Evolutionary conservation across 1,140 invertebrate genomes (phyloP).

Genomic region (Phortica variegata): DNA sequence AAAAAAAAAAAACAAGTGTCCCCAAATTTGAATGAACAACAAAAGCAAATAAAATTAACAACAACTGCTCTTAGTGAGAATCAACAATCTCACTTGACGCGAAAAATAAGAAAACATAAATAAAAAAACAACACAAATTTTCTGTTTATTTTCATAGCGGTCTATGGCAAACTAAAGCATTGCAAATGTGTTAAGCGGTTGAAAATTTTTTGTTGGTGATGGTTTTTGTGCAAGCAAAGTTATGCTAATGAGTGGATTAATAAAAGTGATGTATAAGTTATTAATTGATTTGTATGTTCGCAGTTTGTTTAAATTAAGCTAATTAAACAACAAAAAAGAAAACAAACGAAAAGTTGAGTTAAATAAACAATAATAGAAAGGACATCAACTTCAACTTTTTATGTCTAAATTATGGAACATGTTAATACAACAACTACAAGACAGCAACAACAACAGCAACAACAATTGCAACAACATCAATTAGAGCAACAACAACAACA

Average conservation of each 20-base stretch:
- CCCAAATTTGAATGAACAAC: conserved; percentile 24
- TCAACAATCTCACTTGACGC: conserved; percentile 20
- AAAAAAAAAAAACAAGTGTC: conserved; percentile 34
- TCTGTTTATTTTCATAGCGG: too few relatives aligned
- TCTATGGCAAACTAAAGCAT: too few relatives aligned
- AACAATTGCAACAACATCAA: conserved; percentile 38
- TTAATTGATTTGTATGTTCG: conserved; percentile 1
- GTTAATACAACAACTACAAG: conserved; percentile 43
- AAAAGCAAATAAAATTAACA: conserved; percentile 34
- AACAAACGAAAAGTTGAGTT: conserved; percentile 2
- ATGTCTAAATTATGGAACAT: conserved; percentile 54
- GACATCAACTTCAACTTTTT: conserved; percentile 18
- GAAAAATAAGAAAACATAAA: too few relatives aligned
- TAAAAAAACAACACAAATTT: too few relatives aligned
- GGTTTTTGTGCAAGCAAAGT: too few relatives aligned
- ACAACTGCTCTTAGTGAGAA: conserved; percentile 25
- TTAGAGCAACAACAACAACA: conserved; percentile 45
- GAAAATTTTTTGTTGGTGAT: too few relatives aligned
- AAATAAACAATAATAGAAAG: conserved; percentile 27
- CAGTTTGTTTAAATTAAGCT: conserved; percentile 10
- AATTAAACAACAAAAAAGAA: conserved; percentile 7
- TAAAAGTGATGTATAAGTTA: not conserved
- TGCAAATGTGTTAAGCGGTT: too few relatives aligned
- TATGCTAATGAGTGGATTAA: too few relatives aligned
- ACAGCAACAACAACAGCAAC: conserved; percentile 34